Evolutionary conservation across 2,888 invertebrate genomes (phyloP).

Genomic region (Nipponacmea schrenckii): DNA sequence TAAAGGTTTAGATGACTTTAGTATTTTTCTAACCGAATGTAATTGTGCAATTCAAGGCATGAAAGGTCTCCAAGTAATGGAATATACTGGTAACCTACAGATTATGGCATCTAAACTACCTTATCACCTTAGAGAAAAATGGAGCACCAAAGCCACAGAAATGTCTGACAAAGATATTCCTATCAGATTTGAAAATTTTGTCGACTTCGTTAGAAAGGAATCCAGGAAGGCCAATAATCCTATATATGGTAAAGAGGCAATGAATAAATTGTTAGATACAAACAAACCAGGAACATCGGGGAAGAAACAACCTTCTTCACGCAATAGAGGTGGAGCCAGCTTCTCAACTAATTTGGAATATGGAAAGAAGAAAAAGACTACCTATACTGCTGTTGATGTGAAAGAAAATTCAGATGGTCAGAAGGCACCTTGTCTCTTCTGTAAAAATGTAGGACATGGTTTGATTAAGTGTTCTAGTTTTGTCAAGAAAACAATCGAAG

Average conservation of each 20-base stretch:
- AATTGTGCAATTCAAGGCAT: background rate
- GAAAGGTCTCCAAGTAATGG: background rate
- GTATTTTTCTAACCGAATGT: background rate
- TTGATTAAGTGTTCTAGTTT: background rate
- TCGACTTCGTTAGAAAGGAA: background rate
- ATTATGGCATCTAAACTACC: background rate
- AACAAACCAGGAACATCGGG: background rate
- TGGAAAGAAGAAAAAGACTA: too few species aligned
- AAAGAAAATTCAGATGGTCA: too few species aligned
- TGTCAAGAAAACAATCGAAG: too few species aligned
- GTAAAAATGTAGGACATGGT: background rate
- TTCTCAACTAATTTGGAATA: too few species aligned
- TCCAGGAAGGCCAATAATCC: background rate
- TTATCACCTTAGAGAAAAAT: background rate
- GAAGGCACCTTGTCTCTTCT: background rate
- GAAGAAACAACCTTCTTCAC: too few species aligned
- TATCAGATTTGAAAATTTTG: conserved; percentile 8
- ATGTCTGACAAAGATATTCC: background rate
- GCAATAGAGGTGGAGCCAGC: too few species aligned
- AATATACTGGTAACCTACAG: background rate
- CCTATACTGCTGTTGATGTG: too few species aligned
- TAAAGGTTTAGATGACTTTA: background rate
- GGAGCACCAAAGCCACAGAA: background rate
- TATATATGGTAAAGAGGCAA: background rate
- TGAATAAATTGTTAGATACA: background rate